These are phyloP conservation scores for Amazona vittata DNA, from an alignment of 2,113 vertebrate species.

Conservation along the genomic window DNA sequence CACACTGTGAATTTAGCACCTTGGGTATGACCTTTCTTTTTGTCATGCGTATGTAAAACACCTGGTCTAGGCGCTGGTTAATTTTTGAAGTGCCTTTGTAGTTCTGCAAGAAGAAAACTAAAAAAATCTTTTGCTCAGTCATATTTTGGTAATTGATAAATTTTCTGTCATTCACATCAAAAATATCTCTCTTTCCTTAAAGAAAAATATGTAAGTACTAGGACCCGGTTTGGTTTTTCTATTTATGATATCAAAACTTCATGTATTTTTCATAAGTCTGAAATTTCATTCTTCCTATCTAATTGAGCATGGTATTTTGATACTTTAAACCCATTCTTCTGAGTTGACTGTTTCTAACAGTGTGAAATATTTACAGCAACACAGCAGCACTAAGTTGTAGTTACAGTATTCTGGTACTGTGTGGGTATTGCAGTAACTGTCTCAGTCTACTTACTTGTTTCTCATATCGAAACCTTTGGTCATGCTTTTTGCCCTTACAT, in stretches of 20 bases:
- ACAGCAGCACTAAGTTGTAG: background rate
- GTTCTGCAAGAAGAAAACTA: background rate
- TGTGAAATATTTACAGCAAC: background rate
- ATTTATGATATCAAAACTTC: background rate
- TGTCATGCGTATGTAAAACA: background rate
- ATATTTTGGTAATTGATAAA: background rate
- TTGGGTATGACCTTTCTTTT: background rate
- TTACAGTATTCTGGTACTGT: background rate
- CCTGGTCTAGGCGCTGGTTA: background rate
- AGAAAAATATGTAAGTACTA: background rate
- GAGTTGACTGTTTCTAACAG: background rate
- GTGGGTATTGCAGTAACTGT: background rate
- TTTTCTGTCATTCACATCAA: background rate
- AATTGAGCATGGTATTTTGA: background rate
- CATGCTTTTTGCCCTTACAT: background rate
- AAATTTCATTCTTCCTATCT: background rate
- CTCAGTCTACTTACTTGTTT: background rate
- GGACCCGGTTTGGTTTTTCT: background rate
- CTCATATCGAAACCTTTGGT: accelerated
- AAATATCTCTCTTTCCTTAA: background rate
- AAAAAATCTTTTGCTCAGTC: background rate
- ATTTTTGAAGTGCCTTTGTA: background rate
- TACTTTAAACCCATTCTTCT: background rate
- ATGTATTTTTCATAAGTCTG: background rate
- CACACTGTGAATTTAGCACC: background rate